Evolutionary conservation across 2,113 vertebrate genomes (phyloP), one percentile per base, ranked within the genome.

Genomic region (Vanacampus margaritifer): DNA sequence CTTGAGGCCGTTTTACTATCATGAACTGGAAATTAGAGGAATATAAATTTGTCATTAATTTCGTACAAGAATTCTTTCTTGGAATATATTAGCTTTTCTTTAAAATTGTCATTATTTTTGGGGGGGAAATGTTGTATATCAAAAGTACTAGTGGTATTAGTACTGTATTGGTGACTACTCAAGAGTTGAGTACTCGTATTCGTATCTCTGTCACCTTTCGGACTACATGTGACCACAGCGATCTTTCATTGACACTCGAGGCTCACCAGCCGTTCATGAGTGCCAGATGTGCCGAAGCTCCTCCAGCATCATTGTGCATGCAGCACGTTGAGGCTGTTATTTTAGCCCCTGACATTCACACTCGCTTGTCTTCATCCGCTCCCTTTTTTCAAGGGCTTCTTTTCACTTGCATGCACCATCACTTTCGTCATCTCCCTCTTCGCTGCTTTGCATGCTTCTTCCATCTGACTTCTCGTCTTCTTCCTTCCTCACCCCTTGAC

Each of bases 281-380:
- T 45, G 61, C 41, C 68, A 82, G 69, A 71, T 77, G 75, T 76
- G 56, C 53, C 50, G 5, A 69, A 78, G 63, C 24, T 26, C 37
- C 36, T 24, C 57, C 36, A 39, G 68, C 61, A 37, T 65, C 14
- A 61, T 21, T 67, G 64, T 14, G 65, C 67, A 50, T 1, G 2
- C 56, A 50, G 60, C 1, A 1, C 26, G 35, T 13, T 63, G 14
- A 16, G 14, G 14, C 24, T 41, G 43, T 67, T 75, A 48, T 70
- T 74, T 76, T 60, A 69, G 43, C 62, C 17, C 50, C 56, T 69
- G 39, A 74, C 61, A 56, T 72, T 61, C 28, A 64, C 51, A 58
- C 53, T 71, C 73, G 43, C 65, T 57, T 39, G 26, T 50, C 60
- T 63, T 64, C 43, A 50, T 56, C 60, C 24, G 6, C 51, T 43